Evolutionary conservation across 2,888 invertebrate species (phyloP).

Genomic region (Hemaris fuciformis): DNA sequence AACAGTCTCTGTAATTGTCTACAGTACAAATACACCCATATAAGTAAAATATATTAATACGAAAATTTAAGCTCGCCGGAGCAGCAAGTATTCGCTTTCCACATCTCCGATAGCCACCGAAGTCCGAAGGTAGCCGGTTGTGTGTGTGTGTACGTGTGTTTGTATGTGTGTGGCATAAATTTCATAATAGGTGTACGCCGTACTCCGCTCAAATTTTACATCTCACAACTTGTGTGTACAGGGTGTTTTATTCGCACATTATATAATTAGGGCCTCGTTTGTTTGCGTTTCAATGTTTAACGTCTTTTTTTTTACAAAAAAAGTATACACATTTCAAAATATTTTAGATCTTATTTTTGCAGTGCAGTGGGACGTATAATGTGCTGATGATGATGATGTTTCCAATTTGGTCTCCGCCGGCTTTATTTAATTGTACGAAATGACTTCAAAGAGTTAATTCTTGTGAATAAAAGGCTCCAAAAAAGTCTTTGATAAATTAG

Average conservation of each 20-base stretch:
- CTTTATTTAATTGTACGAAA: too few species aligned
- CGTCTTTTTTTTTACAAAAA: background rate
- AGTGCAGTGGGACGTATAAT: too few species aligned
- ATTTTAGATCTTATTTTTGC: too few species aligned
- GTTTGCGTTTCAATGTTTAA: background rate
- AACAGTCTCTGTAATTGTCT: slow-evolving; percentile 55
- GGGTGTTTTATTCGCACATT: slow-evolving; percentile 35
- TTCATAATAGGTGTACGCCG: slow-evolving; percentile 77
- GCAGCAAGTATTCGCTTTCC: slow-evolving; percentile 65
- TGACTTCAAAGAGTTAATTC: too few species aligned
- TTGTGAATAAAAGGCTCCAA: too few species aligned
- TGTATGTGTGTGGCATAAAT: slow-evolving; percentile 67
- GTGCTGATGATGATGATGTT: too few species aligned
- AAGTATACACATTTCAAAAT: background rate
- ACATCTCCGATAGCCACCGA: slow-evolving; percentile 59
- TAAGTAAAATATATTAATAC: slow-evolving; percentile 78
- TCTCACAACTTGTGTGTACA: slow-evolving; percentile 69
- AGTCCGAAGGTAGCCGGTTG: slow-evolving; percentile 64
- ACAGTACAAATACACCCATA: slow-evolving; percentile 63
- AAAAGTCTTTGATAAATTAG: too few species aligned
- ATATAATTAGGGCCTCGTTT: background rate
- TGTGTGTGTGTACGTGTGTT: slow-evolving; percentile 40
- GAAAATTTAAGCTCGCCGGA: slow-evolving; percentile 74
- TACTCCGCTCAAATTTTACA: slow-evolving; percentile 78
- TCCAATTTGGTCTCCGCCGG: too few species aligned